Evolutionary conservation across 2,797 vertebrate species (phyloP), one percentile per base, ranked within the genome.

Genomic region (Chiloscyllium punctatum): DNA sequence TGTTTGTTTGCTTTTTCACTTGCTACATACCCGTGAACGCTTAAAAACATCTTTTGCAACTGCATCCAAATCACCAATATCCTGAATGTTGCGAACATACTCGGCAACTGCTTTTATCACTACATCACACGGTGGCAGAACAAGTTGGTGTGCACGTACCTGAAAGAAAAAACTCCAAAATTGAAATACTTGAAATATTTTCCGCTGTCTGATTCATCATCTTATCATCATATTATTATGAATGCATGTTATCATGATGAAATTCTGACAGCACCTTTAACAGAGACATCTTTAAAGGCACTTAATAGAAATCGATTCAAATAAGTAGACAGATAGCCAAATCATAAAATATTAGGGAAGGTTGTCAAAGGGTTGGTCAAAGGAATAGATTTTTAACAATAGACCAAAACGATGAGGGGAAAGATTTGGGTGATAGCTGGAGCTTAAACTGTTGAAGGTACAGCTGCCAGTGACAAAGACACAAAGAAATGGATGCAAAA

Each of bases 81-180:
- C 98, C 94, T 98, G 98, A 97, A 99, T 98, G 96, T 98, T 98
- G 94, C 98, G 98, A 96, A 99, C 98, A 11, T 99, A 99, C 96
- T 99, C 98, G 3, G 99, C 98, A 96, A 99, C 99, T 0, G 98
- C 99, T 97, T 99, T 98, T 97, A 99, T 99, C 88, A 99, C 98
- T 25, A 99, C 99, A 86, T 99, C 98, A 51, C 99, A 99, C 0
- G 99, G 99, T 3, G 99, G 99, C 96, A 99, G 98, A 96, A 99
- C 98, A 77, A 99, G 98, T 97, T 99, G 99, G 97, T 99, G 99
- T 97, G 98, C 98, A 96, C 99, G 98, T 97, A 99, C 98, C 99
- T 99, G 96, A 15, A 30, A 96, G 15, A 7, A 57, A 18, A 95
- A 74, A 51, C 21, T 0, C 94, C 71, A 53, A n/a, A 5, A 57